Evolutionary conservation across 2,113 vertebrate species (phyloP).

Genomic region (Micronisus gabar): DNA sequence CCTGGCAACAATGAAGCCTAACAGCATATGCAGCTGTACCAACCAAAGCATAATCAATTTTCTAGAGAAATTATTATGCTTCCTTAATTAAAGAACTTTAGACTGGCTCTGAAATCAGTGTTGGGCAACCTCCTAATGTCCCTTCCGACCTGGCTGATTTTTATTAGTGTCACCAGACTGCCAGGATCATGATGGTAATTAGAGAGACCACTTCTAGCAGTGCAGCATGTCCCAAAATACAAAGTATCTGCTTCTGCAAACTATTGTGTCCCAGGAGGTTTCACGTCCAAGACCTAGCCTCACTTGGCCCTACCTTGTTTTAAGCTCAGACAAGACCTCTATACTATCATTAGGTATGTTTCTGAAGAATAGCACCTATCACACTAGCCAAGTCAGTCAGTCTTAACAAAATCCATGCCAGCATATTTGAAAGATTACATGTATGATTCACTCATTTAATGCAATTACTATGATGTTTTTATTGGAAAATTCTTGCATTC

Average conservation of each 20-base stretch:
- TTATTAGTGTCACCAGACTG: not conserved
- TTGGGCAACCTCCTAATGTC: not conserved
- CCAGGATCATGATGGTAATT: not conserved
- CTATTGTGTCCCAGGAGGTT: not conserved
- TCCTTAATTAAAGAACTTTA: not conserved
- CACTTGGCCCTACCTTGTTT: not conserved
- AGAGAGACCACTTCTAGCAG: not conserved
- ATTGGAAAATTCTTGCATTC: constrained; percentile 42
- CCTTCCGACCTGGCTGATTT: not conserved
- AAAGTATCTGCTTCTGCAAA: not conserved
- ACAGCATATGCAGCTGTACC: not conserved
- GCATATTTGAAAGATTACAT: constrained; percentile 26
- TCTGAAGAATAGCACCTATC: not conserved
- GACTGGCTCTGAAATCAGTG: not conserved
- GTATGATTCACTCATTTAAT: constrained; percentile 8
- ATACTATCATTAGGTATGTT: not conserved
- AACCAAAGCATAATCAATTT: not conserved
- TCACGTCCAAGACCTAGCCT: not conserved
- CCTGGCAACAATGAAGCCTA: rapidly evolving
- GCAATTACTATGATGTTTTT: constrained; percentile 34
- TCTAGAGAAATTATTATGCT: not conserved
- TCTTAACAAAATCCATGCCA: not conserved
- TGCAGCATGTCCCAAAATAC: not conserved
- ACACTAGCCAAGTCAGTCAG: not conserved
- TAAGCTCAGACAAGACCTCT: not conserved